phyloP scores from a whole-genome alignment of 1,140 invertebrate species.

The Drosophila truncata region DNA sequence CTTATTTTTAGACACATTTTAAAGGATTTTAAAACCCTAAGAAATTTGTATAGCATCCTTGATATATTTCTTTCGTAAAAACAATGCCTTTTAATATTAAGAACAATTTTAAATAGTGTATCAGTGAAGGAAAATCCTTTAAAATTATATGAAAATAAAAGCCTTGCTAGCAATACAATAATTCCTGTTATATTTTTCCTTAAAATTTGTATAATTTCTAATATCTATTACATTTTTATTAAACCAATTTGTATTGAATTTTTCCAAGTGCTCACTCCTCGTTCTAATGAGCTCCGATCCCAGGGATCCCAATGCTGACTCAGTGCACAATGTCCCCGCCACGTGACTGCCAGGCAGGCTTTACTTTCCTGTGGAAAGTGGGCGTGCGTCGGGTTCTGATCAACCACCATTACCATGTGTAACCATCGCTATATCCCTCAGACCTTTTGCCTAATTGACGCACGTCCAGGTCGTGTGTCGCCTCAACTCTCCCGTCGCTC shows the following conservation, averaged over 20 bases:
- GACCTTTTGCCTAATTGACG: slow-evolving; percentile 68
- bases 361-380: slow-evolving; percentile 6
- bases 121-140: neutral
- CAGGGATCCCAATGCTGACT: slow-evolving; percentile 52
- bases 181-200: neutral
- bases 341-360: slow-evolving; percentile 61
- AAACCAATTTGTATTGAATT: neutral
- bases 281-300: slow-evolving; percentile 64
- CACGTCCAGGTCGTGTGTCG: slow-evolving; percentile 75
- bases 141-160: neutral
- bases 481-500: slow-evolving; percentile 19
- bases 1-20: neutral
- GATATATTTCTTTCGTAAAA: neutral
- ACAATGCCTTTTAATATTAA: neutral
- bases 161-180: neutral
- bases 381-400: slow-evolving; percentile 49
- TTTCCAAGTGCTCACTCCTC: slow-evolving; percentile 19
- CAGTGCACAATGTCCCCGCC: slow-evolving; percentile 58
- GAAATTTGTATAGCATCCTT: neutral
- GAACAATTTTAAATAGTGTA: neutral
- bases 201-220: neutral
- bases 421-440: slow-evolving; percentile 9
- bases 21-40: neutral
- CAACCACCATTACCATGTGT: slow-evolving; percentile 36
- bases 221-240: neutral